Evolutionary conservation across 2,888 invertebrate species (phyloP).

Genomic region (Ophraella communa): DNA sequence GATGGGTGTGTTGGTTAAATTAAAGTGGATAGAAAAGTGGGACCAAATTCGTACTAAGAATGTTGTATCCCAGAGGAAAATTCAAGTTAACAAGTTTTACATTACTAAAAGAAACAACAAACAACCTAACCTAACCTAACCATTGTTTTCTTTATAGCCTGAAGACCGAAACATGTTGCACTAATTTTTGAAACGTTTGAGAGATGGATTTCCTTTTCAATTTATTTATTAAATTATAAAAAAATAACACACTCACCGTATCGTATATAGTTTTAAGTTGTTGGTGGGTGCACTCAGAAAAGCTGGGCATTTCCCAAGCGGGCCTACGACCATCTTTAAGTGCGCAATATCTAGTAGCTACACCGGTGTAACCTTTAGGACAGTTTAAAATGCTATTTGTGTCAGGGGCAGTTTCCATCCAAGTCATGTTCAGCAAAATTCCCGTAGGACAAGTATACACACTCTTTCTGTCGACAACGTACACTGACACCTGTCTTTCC

Average conservation of each 20-base stretch:
- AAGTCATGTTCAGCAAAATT: constrained; percentile 65
- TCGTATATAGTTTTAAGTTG: constrained; percentile 34
- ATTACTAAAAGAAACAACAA: no score
- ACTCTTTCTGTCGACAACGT: constrained; percentile 67
- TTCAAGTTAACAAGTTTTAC: no score
- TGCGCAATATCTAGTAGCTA: constrained; percentile 65
- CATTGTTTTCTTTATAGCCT: no score
- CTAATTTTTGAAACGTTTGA: not conserved
- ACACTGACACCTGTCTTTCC: constrained; percentile 70
- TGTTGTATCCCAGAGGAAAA: no score
- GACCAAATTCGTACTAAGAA: no score
- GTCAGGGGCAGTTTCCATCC: constrained; percentile 77
- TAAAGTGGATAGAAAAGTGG: no score
- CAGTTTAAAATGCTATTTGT: constrained; percentile 72
- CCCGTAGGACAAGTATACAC: constrained; percentile 66
- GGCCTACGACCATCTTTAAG: constrained; percentile 69
- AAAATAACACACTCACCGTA: constrained; percentile 32
- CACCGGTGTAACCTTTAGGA: constrained; percentile 63
- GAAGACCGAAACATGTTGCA: no score
- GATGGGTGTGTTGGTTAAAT: no score
- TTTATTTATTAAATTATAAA: not conserved
- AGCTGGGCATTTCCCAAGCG: constrained; percentile 79
- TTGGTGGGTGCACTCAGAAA: constrained; percentile 69
- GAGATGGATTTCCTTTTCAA: not conserved
- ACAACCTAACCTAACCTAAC: no score